These are phyloP conservation scores for Morelia viridis DNA, from an alignment of 2,797 vertebrate genomes.

Conservation along the genomic window DNA sequence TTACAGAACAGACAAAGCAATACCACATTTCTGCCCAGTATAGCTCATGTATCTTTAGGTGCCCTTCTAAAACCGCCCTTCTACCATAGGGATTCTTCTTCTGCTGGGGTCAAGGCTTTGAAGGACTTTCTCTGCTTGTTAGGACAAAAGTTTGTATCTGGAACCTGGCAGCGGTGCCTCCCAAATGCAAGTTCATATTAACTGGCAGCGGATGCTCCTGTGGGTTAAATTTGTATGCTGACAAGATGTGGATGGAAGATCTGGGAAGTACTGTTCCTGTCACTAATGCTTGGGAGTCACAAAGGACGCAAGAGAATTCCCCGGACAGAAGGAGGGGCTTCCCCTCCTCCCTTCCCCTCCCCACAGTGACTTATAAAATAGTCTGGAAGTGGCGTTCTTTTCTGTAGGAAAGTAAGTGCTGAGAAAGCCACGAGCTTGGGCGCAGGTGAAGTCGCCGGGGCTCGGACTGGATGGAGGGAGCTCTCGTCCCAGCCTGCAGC, in stretches of 20 bases:
- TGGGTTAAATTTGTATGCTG: neutral
- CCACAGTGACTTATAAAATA: neutral
- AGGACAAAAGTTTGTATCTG: neutral
- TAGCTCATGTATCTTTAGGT: neutral
- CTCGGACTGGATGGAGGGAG: neutral
- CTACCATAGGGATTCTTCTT: neutral
- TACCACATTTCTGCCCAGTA: neutral
- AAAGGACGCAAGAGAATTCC: neutral
- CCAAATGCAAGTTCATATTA: neutral
- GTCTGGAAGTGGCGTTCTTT: neutral
- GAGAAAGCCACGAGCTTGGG: neutral
- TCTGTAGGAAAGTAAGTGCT: neutral
- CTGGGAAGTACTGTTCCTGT: neutral
- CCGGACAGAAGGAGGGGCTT: neutral
- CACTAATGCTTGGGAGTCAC: neutral
- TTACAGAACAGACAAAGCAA: neutral
- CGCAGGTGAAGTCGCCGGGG: neutral
- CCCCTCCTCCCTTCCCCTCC: neutral
- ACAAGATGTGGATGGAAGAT: neutral
- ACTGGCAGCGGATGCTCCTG: neutral
- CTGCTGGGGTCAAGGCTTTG: neutral
- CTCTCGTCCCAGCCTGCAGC: no score
- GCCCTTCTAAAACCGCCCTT: neutral
- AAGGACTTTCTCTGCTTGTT: neutral
- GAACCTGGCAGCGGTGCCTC: neutral